Evolutionary conservation across 2,888 invertebrate species (phyloP).

Genomic region (Caenorhabditis wallacei): DNA sequence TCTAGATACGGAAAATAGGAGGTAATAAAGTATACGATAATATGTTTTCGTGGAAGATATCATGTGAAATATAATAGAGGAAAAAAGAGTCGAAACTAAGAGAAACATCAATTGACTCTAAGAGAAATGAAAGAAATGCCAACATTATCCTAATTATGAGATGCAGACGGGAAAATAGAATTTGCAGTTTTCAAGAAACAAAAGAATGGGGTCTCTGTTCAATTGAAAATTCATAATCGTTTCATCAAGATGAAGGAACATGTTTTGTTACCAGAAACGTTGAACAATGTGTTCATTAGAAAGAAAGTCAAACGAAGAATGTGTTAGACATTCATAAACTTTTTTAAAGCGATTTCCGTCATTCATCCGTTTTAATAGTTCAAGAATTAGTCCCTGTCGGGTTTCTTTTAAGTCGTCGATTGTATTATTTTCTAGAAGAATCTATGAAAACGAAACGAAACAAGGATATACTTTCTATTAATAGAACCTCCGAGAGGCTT

Average conservation of each 20-base stretch:
- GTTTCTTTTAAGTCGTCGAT: neutral
- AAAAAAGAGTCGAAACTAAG: neutral
- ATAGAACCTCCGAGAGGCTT: slow-evolving; percentile 10
- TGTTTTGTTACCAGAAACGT: slow-evolving; percentile 7
- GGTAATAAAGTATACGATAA: slow-evolving; percentile 31
- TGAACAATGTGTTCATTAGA: slow-evolving; percentile 15
- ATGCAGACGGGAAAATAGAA: neutral
- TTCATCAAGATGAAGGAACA: slow-evolving; percentile 29
- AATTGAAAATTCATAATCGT: slow-evolving; percentile 37
- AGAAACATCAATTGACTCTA: neutral
- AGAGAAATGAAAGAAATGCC: slow-evolving; percentile 10
- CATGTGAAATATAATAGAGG: neutral
- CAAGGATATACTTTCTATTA: slow-evolving; percentile 3
- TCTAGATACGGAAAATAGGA: slow-evolving; percentile 8
- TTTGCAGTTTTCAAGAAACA: neutral
- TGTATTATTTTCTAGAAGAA: neutral
- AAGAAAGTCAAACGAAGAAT: neutral
- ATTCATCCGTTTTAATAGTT: neutral
- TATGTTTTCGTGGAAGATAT: neutral
- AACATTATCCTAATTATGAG: slow-evolving; percentile 45
- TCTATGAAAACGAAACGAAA: neutral
- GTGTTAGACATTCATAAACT: slow-evolving; percentile 29
- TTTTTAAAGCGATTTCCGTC: slow-evolving; percentile 8
- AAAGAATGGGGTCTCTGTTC: neutral
- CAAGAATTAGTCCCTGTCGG: neutral